Conservation (phyloP, 2,113 vertebrate genomes). For the Saccopteryx bilineata region DNA sequence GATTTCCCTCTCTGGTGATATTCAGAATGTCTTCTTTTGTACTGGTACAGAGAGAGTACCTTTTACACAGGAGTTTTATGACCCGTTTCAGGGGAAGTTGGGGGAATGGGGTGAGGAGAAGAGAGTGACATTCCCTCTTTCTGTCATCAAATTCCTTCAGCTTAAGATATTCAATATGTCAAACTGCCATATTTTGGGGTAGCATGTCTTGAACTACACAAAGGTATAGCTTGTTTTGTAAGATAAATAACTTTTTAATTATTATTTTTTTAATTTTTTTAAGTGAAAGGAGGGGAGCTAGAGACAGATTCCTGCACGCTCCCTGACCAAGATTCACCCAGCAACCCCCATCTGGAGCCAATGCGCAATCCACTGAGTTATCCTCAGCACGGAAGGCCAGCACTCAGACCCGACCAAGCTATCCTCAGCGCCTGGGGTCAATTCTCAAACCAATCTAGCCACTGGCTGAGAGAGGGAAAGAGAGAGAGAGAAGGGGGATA, state of each 20-base stretch:
- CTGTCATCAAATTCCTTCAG: not conserved
- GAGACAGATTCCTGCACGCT: too few species aligned
- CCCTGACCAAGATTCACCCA: too few species aligned
- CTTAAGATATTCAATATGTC: not conserved
- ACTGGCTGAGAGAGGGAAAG: too few species aligned
- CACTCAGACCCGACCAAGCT: too few species aligned
- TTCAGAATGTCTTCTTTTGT: not conserved
- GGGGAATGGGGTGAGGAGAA: not conserved
- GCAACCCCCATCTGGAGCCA: too few species aligned
- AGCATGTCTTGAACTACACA: not conserved
- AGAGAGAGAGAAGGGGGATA: too few species aligned
- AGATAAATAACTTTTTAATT: not conserved
- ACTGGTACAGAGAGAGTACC: not conserved
- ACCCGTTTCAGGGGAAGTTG: not conserved
- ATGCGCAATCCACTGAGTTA: too few species aligned
- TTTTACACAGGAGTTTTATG: not conserved
- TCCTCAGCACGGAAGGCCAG: too few species aligned
- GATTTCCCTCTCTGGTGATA: not conserved
- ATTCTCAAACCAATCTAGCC: too few species aligned
- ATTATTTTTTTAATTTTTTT: too few species aligned
- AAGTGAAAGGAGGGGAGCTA: too few species aligned
- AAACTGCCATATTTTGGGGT: not conserved
- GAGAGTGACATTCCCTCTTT: not conserved
- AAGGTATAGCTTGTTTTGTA: constrained; percentile 9
- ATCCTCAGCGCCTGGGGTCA: too few species aligned